These are phyloP conservation scores for Pogonognathellus flavescens DNA, from an alignment of 1,140 invertebrate species.

Conservation along the genomic window DNA sequence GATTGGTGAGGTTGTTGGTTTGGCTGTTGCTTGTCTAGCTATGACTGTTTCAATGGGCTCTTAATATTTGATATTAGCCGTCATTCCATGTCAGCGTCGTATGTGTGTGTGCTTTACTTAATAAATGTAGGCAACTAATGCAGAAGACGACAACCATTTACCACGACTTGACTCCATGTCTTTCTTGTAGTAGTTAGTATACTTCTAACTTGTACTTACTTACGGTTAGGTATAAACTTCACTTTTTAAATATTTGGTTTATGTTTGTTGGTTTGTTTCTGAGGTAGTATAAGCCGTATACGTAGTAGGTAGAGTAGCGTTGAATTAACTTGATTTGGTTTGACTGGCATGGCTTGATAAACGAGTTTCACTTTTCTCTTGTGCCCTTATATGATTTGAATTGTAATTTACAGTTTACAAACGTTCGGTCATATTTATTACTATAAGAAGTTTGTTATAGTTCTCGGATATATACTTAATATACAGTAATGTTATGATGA, in stretches of 20 bases:
- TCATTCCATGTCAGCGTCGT: no score
- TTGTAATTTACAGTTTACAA: slow-evolving; percentile 15
- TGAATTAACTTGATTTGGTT: slow-evolving; percentile 2
- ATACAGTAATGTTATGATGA: not conserved
- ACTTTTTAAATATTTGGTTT: slow-evolving; percentile 47
- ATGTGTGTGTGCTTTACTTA: no score
- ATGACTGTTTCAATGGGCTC: slow-evolving; percentile 16
- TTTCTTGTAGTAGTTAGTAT: not conserved
- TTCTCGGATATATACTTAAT: not conserved
- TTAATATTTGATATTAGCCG: slow-evolving; percentile 28
- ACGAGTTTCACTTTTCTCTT: slow-evolving; percentile 57
- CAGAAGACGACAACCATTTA: not conserved
- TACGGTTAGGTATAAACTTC: not conserved
- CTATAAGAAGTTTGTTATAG: not conserved
- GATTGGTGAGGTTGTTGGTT: not conserved
- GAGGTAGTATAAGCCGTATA: not conserved
- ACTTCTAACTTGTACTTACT: not conserved
- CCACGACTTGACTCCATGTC: not conserved
- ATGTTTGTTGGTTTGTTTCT: not conserved
- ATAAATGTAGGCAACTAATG: not conserved
- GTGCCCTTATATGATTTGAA: slow-evolving; percentile 36
- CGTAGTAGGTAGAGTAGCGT: not conserved
- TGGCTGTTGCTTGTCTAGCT: not conserved
- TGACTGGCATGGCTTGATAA: slow-evolving; percentile 51
- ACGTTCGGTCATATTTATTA: not conserved